Conservation (phyloP, 2,113 vertebrate species). For the Ctenomys sociabilis region DNA sequence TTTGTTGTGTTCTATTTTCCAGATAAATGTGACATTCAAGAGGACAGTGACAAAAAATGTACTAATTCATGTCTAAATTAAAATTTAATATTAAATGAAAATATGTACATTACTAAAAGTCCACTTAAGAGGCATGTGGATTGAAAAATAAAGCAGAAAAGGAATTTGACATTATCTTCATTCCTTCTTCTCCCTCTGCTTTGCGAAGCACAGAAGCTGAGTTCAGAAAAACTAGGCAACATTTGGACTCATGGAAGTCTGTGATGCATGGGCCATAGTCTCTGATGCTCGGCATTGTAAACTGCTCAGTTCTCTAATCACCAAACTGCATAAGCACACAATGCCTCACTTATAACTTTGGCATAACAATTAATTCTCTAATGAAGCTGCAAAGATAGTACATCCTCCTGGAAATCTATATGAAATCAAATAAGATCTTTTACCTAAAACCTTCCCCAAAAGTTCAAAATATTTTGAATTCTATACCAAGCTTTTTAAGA, state of each 20-base stretch:
- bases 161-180: neutral
- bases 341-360: neutral
- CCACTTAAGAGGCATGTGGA: neutral
- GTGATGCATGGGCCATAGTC: neutral
- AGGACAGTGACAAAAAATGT: neutral
- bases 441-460: neutral
- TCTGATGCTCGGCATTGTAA: neutral
- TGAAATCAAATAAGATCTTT: neutral
- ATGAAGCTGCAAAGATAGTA: neutral
- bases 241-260: neutral
- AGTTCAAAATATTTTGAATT: neutral
- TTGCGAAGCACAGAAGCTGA: neutral
- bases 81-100: neutral
- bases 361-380: neutral
- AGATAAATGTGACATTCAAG: neutral
- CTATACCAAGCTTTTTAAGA: constrained; percentile 7
- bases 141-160: neutral
- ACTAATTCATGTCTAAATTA: neutral
- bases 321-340: neutral
- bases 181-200: neutral
- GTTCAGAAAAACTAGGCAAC: neutral
- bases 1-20: neutral
- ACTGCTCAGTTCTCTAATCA: neutral
- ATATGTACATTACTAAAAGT: neutral
- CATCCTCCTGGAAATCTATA: neutral